Evolutionary conservation across 1,140 invertebrate genomes (phyloP).

Genomic region (Caerostris extrusa): DNA sequence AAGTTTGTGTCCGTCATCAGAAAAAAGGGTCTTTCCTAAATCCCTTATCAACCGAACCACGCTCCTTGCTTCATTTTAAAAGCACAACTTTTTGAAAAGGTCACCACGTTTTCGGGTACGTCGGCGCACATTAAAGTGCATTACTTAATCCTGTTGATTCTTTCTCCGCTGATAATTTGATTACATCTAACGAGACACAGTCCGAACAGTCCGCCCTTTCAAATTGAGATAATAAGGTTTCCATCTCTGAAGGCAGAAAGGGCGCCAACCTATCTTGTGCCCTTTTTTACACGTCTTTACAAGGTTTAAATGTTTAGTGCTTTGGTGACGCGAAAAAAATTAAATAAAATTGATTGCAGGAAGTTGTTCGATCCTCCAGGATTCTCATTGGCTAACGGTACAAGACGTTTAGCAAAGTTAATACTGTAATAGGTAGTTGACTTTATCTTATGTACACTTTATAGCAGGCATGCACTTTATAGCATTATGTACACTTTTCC

Average conservation of each 20-base stretch:
- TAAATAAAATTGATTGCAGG: no score
- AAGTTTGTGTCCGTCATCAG: no score
- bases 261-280: neutral
- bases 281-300: neutral
- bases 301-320: neutral
- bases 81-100: constrained; percentile 56
- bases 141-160: constrained; percentile 66
- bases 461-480: no score
- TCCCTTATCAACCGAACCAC: neutral
- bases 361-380: no score
- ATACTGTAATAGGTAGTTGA: no score
- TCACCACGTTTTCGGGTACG: constrained; percentile 28
- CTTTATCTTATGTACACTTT: no score
- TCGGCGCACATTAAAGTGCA: constrained; percentile 53
- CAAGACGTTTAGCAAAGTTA: no score
- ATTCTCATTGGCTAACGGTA: no score
- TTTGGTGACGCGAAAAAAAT: neutral
- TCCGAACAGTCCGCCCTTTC: constrained; percentile 13
- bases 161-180: constrained; percentile 37
- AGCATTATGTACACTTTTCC: no score
- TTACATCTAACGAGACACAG: constrained; percentile 30
- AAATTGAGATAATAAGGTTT: constrained; percentile 58
- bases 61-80: constrained; percentile 17
- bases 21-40: no score
- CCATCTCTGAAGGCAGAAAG: neutral